Percentiles rank a stretch among this genome's conserved stretches.
These are phyloP conservation scores for Zosterops japonicus DNA, from an alignment of 2,113 vertebrate species.

Conservation along the genomic window DNA sequence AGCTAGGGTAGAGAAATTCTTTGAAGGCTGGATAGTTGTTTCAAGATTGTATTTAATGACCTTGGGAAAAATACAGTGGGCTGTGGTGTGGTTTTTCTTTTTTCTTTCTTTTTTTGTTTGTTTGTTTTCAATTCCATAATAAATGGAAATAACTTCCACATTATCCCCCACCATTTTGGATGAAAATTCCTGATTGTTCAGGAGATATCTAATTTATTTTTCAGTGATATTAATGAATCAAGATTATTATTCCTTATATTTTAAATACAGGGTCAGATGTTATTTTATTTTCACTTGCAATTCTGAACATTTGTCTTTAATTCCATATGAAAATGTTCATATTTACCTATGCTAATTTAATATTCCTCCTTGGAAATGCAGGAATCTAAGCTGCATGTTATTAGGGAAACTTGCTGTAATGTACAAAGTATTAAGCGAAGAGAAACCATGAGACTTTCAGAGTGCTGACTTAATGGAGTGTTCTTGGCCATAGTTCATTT, in stretches of 20 bases:
- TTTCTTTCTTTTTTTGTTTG: accelerated
- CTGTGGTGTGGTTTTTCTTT: neutral
- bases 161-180: accelerated
- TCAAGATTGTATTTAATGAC: neutral
- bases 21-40: neutral
- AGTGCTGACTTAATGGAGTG: neutral
- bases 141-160: neutral
- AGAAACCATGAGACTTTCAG: neutral
- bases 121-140: neutral
- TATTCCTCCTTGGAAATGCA: neutral
- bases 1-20: neutral
- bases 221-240: neutral
- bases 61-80: neutral
- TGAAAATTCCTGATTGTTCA: neutral
- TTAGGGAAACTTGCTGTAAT: neutral
- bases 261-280: neutral
- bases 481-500: neutral
- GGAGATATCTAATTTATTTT: neutral
- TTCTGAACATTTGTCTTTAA: neutral
- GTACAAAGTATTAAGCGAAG: neutral
- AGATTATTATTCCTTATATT: neutral
- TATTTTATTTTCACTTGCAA: neutral
- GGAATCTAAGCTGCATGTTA: neutral
- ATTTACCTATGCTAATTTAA: neutral
- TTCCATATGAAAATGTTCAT: neutral